Evolutionary conservation across 1,140 invertebrate genomes (phyloP), one percentile per base, ranked within the genome.

Genomic region (Contarinia nasturtii): DNA sequence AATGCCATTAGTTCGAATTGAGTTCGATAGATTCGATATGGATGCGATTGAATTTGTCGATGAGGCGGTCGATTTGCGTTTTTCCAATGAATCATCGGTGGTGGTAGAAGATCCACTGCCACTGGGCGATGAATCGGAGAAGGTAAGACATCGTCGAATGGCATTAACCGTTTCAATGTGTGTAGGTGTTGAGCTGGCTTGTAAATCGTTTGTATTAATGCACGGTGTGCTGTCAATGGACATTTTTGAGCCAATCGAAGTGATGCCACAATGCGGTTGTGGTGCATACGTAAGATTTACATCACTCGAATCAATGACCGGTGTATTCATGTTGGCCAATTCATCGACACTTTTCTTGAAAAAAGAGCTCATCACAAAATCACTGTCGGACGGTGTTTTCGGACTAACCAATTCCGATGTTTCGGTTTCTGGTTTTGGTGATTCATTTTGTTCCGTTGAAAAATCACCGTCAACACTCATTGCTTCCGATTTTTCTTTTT

Each of bases 131-230:
- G 59, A 64, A 52, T 43, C 41, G 21, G 37, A 41, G n/a, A 63
- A 64, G 47, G 54, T 61, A 1, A 64, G 49, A 45, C 61, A 64
- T 17, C 59, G 54, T 48, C 59, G 60, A 15, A 55, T 63, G 36
- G 56, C 12, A 54, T 47, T 11, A 51, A 51, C 40, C 56, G 52
- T 43, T 54, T 20, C 7, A 18, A 27, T 27, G 27, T 27, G 27
- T 15, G 44, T 41, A 14, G 48, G 48, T n/a, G 48, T 49, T 33
- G 48, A 49, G 14, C 15, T 33, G 20, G 40, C 47, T 27, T 48
- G 47, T 20, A 37, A 12, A 20, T 44, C 21, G 7, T 33, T 43
- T 2, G 27, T 20, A 12, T 19, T 3, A 21, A 44, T 48, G 14
- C 41, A 14, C 11, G 47, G 47, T 2, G 20, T 34, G 12, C 18